Base-by-base conservation (phyloP, 2,113 vertebrate species). In the Tretioscincus oriximinensis region DNA sequence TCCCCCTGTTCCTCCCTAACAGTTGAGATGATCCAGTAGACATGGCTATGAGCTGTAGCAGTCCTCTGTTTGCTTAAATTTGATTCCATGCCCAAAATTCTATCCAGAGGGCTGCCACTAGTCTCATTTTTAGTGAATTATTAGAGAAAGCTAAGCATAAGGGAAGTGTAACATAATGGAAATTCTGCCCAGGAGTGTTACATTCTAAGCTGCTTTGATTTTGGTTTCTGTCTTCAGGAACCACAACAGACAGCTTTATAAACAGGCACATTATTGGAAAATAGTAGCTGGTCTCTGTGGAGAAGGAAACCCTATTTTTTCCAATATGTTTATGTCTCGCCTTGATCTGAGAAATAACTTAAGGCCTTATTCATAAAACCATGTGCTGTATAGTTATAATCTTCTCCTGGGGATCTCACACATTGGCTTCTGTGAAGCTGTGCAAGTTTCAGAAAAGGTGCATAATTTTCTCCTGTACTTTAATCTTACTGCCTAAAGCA, bases 231-330 rank as follows among this genome's bases (percentile, higher is more conserved):
- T 26, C 45, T 80, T 69, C 11, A 45, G 60, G 20, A 83, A 72
- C 16, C 7, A n/a, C 60, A 71, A 51, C 20, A 77, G 60, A 28
- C 69, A 54, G 24, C 60, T 83, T 70, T 41, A 47, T 70, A 73
- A 31, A 66, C 41, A 73, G 29, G 60, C 28, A 49, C 35, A 64
- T 73, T 80, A 72, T 80, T 64, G 78, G 35, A 51, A 73, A 73
- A 81, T 73, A 61, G 63, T 65, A 24, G 60, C 12, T 26, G 11
- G 26, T 65, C 20, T 63, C 41, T 45, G 71, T 63, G 60, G 21
- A 51, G 29, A 75, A 84, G 79, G 45, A 65, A 82, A 84, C 7
- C 28, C 18, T 79, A 28, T 29, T 31, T 29, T 20, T 26, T 49
- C 18, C 65, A 66, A 31, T 29, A 51, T 54, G 9, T 72, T 73